Base-by-base conservation (phyloP, 2,888 invertebrate species). In the Ferdinandea cuprea region DNA sequence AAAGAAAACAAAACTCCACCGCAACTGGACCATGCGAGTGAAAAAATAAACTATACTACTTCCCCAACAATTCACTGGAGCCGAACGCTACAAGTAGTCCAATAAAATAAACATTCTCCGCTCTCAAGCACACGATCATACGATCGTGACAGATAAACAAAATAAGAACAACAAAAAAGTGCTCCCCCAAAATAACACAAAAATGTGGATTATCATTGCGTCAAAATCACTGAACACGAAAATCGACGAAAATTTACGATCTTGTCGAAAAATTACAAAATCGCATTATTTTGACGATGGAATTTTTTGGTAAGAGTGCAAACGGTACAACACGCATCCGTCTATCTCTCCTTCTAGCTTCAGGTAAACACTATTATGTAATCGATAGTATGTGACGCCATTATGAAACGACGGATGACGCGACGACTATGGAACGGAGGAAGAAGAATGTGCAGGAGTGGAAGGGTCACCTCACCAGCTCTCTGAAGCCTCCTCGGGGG, bases 221-320 rank as follows among this genome's bases (percentile, higher is more conserved):
- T 71, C 40, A 40, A 61, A 59, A 81, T 81, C 76, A 46, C 44
- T 19, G 42, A 61, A 44, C 69, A 77, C 66, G 37, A 65, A 48
- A 25, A 19, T 73, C 58, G 44, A 46, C 46, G 7, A 30, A 72
- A 61, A 81, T 81, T 66, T 77, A 81, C 77, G 71, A 77, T 81
- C 77, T 81, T 77, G 76, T 66, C 66, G 76, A 65, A 81, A 71
- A 40, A 42, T 73, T 79, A 73, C 73, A 65, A 71, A 81, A 77
- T 71, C 46, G 8, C 65, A 58, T 44, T 69, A 44, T 71, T 56
- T 63, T 71, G 58, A 44, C 13, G 63, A 11, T 11, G 79, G 59
- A 74, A 68, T 71, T 72, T 44, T 50, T 50, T n/a, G 46, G n/a
- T 54, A 46, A 54, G 59, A 40, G 74, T 58, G 59, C 48, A 58